phyloP scores from a whole-genome alignment of 2,113 vertebrate species.

The Carlito syrichta region DNA sequence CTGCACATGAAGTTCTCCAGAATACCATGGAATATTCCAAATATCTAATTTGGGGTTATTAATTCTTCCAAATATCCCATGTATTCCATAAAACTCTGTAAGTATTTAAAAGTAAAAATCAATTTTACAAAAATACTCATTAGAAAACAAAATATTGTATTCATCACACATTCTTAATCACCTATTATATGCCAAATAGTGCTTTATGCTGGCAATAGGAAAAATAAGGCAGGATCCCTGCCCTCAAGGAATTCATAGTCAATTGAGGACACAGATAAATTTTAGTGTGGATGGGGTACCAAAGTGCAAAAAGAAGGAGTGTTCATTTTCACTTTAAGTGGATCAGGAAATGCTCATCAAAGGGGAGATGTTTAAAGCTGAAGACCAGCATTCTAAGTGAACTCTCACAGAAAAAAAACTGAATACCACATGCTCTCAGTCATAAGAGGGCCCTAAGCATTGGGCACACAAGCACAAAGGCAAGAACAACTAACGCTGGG shows the following conservation, averaged over 20 bases:
- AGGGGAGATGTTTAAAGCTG: background rate
- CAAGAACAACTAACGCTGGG: no score
- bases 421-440: no score
- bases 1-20: fast-evolving
- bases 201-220: background rate
- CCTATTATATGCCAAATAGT: background rate
- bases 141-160: background rate
- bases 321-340: background rate
- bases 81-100: background rate
- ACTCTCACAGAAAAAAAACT: no score
- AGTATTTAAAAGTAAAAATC: background rate
- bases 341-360: background rate
- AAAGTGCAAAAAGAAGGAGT: background rate
- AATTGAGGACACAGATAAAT: background rate
- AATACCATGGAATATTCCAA: background rate
- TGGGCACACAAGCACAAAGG: no score
- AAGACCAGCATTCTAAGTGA: no score
- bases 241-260: background rate
- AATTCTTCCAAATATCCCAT: background rate
- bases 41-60: background rate
- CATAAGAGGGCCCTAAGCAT: no score
- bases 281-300: background rate
- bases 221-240: background rate
- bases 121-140: background rate
- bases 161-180: background rate